Evolutionary conservation across 2,113 vertebrate species (phyloP).

Genomic region (Brienomyrus longianalis): DNA sequence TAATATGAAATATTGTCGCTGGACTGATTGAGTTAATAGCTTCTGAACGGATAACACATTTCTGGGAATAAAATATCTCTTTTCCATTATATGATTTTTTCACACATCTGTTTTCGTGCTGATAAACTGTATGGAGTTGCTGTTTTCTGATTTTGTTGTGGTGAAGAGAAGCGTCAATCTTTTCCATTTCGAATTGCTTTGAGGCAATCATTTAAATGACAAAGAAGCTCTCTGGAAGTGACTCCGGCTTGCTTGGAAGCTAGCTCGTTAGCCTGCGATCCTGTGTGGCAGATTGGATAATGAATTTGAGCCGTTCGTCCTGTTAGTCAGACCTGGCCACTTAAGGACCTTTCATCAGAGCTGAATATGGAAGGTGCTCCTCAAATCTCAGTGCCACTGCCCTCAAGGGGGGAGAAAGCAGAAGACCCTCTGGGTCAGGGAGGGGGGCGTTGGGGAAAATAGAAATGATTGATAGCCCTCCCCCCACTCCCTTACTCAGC

Average conservation of each 20-base stretch:
- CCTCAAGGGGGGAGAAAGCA: neutral
- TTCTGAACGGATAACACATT: neutral
- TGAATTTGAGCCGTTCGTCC: neutral
- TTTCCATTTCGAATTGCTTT: neutral
- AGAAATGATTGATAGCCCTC: neutral
- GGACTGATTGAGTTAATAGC: neutral
- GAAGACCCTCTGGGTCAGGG: neutral
- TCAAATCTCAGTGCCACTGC: neutral
- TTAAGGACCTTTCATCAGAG: neutral
- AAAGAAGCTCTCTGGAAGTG: neutral
- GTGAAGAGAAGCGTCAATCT: neutral
- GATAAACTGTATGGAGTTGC: neutral
- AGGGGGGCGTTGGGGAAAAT: neutral
- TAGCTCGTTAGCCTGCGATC: neutral
- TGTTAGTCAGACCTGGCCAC: neutral
- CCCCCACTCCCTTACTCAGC: neutral
- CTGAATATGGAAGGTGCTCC: neutral
- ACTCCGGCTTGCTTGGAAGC: neutral
- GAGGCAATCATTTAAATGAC: neutral
- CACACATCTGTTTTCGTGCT: neutral
- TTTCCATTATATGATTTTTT: neutral
- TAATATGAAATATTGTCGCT: conserved; percentile 9
- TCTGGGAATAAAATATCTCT: neutral
- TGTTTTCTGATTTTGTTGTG: neutral
- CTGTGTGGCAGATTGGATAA: neutral